Evolutionary conservation across 1,140 invertebrate genomes (phyloP), one percentile per base, ranked within the genome.

Genomic region (Geopemphigus sp.): DNA sequence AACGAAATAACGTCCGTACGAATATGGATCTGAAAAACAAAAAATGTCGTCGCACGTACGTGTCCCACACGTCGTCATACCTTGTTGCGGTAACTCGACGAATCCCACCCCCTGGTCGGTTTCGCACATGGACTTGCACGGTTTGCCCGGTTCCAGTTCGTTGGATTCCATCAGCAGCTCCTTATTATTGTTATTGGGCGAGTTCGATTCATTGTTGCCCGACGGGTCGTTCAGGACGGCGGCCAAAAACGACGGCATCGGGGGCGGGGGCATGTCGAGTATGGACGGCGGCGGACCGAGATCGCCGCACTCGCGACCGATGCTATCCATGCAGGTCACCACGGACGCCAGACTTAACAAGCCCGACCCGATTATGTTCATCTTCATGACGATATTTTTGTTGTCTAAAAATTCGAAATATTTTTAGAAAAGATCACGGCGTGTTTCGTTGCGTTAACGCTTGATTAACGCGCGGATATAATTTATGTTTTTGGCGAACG

Each of bases 201-300:
- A 61, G 56, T 78, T 78, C 1, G 74, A 78, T 29, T 63, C 74
- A 5, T 78, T 78, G 24, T 19, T 61, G 12, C 57, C 74, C 57
- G 57, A 63, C 15, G 63, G 57, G n/a, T 78, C 57, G 24, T 63
- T 32, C 39, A 63, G 3, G n/a, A 78, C 83, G 84, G 83, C 91
- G 76, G 90, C 88, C 50, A 94, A 85, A 85, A 92, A 92, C 5
- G 89, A 87, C 10, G 92, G 92, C 81, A 93, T 86, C 4, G 92
- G 93, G 1, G 92, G 93, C 45, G 92, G 93, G n/a, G 93, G 92
- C 86, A 94, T 89, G 81, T 90, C 90, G 64, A 93, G 85, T 82
- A 94, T 93, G 68, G 89, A 90, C 1, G 92, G 92, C 17, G 93
- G 92, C n/a, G 93, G 92, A 11, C 91, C 92, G 24, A 92, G 85